Percentiles rank a stretch among this genome's conserved stretches.
Evolutionary conservation across 2,888 invertebrate genomes (phyloP).

Genomic region (Platycheirus rosarum): DNA sequence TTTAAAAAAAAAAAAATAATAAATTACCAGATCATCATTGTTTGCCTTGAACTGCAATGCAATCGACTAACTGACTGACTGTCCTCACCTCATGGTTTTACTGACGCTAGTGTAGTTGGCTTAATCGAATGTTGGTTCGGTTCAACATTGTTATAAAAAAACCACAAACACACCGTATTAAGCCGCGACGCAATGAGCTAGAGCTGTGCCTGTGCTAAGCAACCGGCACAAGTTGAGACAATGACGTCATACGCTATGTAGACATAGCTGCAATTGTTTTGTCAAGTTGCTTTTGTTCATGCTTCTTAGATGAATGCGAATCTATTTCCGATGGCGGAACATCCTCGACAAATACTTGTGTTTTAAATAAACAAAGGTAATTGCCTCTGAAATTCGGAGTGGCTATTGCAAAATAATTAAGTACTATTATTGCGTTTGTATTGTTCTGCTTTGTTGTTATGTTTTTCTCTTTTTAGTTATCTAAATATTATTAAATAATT

Average conservation of each 20-base stretch:
- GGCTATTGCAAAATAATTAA: neutral
- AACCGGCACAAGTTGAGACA: slow-evolving; percentile 10
- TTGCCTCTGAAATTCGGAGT: slow-evolving; percentile 3
- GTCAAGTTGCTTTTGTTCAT: slow-evolving; percentile 30
- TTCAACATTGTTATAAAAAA: no score
- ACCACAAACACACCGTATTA: no score
- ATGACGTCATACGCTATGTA: slow-evolving; percentile 39
- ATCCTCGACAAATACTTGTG: slow-evolving; percentile 31
- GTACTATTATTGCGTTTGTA: no score
- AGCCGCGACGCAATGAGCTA: no score
- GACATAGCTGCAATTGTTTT: slow-evolving; percentile 33
- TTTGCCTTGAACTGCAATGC: slow-evolving; percentile 12
- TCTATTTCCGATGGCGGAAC: slow-evolving; percentile 52
- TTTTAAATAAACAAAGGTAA: slow-evolving; percentile 33
- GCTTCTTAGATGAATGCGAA: slow-evolving; percentile 30
- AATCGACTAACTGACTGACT: no score
- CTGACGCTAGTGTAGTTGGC: no score
- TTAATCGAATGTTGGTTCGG: no score
- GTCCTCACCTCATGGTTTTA: no score
- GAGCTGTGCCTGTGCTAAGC: no score
- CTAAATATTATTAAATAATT: no score
- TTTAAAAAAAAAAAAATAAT: neutral
- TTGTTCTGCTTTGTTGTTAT: no score
- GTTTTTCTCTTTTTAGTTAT: no score
- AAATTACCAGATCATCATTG: slow-evolving; percentile 12